A percentile compares a stretch with the other conserved stretches of the same genome.
phyloP scores from a whole-genome alignment of 2,113 vertebrate species.

The Sylvia atricapilla region DNA sequence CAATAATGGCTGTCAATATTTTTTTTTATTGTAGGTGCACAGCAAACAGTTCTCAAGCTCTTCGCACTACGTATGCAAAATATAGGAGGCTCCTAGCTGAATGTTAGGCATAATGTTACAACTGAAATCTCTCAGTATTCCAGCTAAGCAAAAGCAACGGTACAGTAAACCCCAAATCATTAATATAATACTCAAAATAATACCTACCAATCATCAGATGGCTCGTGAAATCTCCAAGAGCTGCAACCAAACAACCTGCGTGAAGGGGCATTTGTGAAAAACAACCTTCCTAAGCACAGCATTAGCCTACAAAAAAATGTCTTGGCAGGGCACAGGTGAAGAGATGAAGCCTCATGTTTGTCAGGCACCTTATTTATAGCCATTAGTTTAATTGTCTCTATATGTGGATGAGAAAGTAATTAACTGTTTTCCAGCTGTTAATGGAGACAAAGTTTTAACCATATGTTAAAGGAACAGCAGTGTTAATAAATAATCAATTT shows the following conservation, averaged over 20 bases:
- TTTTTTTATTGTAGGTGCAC: not conserved
- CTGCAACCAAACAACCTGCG: not conserved
- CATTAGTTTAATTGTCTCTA: not conserved
- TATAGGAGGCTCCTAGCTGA: not conserved
- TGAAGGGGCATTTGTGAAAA: not conserved
- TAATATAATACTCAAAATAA: not conserved
- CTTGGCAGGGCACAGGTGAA: too few species aligned
- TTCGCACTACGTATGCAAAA: rapidly evolving
- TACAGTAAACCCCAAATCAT: not conserved
- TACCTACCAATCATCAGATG: not conserved
- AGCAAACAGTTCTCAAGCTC: not conserved
- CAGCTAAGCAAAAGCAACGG: not conserved
- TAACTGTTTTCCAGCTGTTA: not conserved
- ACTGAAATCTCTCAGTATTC: not conserved
- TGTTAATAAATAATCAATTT: not conserved
- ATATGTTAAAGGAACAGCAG: not conserved
- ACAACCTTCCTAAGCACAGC: not conserved
- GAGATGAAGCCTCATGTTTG: rapidly evolving
- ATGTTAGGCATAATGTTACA: not conserved
- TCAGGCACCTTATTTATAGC: not conserved
- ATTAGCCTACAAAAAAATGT: not conserved
- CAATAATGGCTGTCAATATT: not conserved
- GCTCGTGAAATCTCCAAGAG: not conserved
- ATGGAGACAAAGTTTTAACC: not conserved
- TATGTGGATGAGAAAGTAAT: not conserved